These are phyloP conservation scores for Opisthocomus hoazin DNA, from an alignment of 2,113 vertebrate species.

Conservation along the genomic window DNA sequence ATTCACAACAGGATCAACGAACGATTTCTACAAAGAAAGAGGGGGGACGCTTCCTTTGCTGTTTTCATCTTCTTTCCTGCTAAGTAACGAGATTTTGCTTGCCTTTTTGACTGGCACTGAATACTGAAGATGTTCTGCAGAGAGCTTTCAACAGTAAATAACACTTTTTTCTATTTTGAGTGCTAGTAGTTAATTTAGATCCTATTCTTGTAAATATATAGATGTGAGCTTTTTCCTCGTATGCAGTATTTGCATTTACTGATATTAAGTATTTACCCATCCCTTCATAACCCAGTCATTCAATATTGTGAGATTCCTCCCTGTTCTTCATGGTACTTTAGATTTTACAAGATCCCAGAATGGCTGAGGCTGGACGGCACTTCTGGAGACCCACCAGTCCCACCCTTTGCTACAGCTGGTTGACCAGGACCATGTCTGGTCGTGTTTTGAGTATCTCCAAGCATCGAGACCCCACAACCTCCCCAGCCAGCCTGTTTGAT, in stretches of 20 bases:
- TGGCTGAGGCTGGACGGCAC: background rate
- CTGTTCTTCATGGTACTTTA: background rate
- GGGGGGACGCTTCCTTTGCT: background rate
- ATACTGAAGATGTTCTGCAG: background rate
- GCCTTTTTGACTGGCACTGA: background rate
- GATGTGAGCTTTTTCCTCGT: background rate
- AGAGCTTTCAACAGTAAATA: background rate
- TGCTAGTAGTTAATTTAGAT: background rate
- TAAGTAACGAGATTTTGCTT: background rate
- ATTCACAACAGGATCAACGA: background rate
- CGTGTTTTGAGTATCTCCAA: background rate
- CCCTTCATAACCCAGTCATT: background rate
- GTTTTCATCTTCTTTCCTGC: background rate
- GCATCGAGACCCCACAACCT: background rate
- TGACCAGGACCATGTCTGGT: background rate
- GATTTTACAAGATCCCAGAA: background rate
- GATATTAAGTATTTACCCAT: background rate
- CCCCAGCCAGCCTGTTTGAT: background rate
- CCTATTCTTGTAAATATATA: background rate
- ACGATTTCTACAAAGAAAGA: background rate
- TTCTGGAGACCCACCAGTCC: background rate
- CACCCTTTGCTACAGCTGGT: background rate
- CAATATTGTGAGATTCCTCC: background rate
- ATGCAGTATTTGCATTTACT: background rate
- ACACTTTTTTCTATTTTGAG: background rate